Evolutionary conservation across 2,113 vertebrate genomes (phyloP), one percentile per base, ranked within the genome.

Genomic region (Cercopithecus mona): DNA sequence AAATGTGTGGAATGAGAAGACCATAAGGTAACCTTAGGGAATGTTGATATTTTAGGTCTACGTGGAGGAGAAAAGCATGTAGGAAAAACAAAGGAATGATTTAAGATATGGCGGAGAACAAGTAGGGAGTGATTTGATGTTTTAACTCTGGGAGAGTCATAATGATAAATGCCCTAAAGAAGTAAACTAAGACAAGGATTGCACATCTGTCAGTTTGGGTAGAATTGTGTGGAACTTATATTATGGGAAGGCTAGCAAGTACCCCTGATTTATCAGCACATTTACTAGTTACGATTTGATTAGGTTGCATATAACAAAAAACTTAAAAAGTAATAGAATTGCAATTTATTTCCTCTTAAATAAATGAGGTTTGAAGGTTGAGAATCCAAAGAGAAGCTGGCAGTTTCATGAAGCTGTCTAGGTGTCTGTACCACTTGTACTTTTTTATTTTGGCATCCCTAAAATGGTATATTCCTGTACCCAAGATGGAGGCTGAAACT

Each of bases 301-400:
- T 57, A 48, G n/a, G 23, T 78, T 94, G 40, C 13, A 59, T 18
- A 30, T 50, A 76, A 78, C 32, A 59, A 59, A 64, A 93, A 50
- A 52, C 23, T 32, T 70, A 50, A 48, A 84, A 32, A 79, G 61
- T 83, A 75, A 43, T n/a, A 90, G 48, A 45, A 59, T 86, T 72
- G 52, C 81, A 59, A n/a, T 83, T 59, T 70, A 35, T 85, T 95
- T 92, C 48, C 50, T 86, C 45, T 78, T 82, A 92, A 93, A 48
- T 45, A 32, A 76, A 92, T 81, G 32, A 89, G 88, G 20, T 86
- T 32, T 45, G 72, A 68, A 80, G 6, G 30, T 86, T 85, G 68
- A 90, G 75, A 94, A 43, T 92, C 38, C 27, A 72, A 5, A 38
- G 30, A 64, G 52, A 59, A 81, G 64, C 18, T 35, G 38, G 75